These are phyloP conservation scores for Timandra comae DNA, from an alignment of 2,888 invertebrate genomes.

Conservation along the genomic window DNA sequence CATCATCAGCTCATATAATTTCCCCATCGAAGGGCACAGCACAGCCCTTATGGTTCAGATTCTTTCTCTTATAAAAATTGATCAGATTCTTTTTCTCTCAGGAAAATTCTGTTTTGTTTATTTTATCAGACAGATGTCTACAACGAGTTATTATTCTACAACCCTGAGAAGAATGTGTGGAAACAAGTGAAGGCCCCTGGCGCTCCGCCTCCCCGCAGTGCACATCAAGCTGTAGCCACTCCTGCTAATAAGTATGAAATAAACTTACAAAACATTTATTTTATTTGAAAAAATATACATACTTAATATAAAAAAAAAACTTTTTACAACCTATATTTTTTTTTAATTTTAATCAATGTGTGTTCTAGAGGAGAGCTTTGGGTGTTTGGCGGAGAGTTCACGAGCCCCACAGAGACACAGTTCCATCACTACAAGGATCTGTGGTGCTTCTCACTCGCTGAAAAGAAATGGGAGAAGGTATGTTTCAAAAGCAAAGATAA, in stretches of 20 bases:
- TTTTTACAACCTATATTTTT: no score
- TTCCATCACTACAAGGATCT: slow-evolving; percentile 95
- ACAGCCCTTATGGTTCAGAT: not conserved
- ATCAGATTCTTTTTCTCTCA: not conserved
- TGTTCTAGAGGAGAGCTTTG: slow-evolving; percentile 71
- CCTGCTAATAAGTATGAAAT: slow-evolving; percentile 78
- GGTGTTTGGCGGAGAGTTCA: slow-evolving; percentile 95
- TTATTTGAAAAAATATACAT: no score
- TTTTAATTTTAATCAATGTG: not conserved
- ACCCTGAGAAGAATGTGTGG: slow-evolving; percentile 88
- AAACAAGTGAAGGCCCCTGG: slow-evolving; percentile 85
- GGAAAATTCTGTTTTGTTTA: no score
- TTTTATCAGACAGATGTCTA: slow-evolving; percentile 85
- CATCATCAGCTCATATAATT: no score
- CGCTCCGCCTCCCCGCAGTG: slow-evolving; percentile 92
- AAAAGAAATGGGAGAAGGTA: slow-evolving; percentile 91
- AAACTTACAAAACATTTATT: no score
- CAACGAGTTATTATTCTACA: slow-evolving; percentile 90
- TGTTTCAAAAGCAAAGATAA: no score
- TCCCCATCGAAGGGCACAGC: not conserved
- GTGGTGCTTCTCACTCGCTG: slow-evolving; percentile 88
- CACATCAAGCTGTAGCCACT: slow-evolving; percentile 89
- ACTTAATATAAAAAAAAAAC: no score
- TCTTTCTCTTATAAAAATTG: no score
- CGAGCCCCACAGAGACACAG: slow-evolving; percentile 92